phyloP scores from a whole-genome alignment of 2,888 invertebrate genomes.

The Neuroscelio doddi region DNA sequence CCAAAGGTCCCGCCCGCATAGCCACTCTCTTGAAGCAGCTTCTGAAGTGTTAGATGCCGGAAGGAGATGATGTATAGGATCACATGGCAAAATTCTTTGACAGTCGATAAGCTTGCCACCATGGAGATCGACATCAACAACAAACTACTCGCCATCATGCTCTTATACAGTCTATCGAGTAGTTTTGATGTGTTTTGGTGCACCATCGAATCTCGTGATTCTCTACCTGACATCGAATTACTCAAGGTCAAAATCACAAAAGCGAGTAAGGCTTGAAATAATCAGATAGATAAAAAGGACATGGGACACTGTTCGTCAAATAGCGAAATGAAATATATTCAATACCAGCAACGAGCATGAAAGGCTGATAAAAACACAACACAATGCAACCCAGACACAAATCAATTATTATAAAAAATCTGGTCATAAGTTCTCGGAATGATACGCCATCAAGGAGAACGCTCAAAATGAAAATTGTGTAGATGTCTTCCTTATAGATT shows the following conservation, averaged over 20 bases:
- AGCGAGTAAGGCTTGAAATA: no score
- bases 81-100: conserved; percentile 24
- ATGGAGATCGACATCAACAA: conserved; percentile 28
- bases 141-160: conserved; percentile 16
- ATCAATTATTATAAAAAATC: not conserved
- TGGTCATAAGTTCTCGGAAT: not conserved
- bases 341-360: not conserved
- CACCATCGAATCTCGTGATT: no score
- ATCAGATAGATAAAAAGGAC: no score
- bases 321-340: no score
- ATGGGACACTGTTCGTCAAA: not conserved
- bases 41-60: conserved; percentile 14
- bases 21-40: conserved; percentile 15
- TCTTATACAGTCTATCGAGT: conserved; percentile 15
- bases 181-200: conserved; percentile 30
- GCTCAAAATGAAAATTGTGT: not conserved
- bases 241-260: conserved; percentile 19
- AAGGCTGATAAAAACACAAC: not conserved
- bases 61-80: conserved; percentile 16
- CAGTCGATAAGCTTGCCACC: conserved; percentile 23
- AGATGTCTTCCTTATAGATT: no score
- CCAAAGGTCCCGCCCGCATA: conserved; percentile 16
- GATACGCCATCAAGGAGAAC: not conserved
- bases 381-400: not conserved
- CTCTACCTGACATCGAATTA: conserved; percentile 23